Conservation (phyloP, 2,113 vertebrate species). For the Bufo bufo region DNA sequence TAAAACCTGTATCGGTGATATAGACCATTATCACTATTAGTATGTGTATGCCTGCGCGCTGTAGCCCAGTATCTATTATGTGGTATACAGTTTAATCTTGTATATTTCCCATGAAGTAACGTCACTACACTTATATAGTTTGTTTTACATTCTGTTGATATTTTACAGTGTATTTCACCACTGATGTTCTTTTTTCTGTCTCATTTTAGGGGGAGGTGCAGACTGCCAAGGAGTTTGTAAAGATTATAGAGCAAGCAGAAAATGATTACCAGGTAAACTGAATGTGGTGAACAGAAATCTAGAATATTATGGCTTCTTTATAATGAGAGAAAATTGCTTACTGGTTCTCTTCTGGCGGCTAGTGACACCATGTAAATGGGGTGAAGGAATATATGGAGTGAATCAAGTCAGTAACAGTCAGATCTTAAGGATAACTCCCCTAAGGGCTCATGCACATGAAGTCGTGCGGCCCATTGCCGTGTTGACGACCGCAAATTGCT, state of each 20-base stretch:
- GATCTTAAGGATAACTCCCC: too few species aligned
- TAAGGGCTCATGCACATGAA: too few species aligned
- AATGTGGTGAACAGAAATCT: background rate
- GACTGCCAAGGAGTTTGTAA: slow-evolving; percentile 93
- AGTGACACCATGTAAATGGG: background rate
- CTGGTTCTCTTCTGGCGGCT: background rate
- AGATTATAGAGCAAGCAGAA: slow-evolving; percentile 92
- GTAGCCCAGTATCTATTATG: too few species aligned
- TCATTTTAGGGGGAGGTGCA: slow-evolving; percentile 74
- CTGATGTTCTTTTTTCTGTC: background rate
- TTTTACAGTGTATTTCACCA: background rate
- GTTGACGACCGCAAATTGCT: too few species aligned
- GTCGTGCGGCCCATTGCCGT: too few species aligned
- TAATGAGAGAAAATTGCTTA: background rate
- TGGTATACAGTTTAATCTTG: too few species aligned
- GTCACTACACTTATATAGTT: background rate
- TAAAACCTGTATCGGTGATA: too few species aligned
- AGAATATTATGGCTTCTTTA: background rate
- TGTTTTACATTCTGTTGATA: background rate
- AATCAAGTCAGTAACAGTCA: background rate
- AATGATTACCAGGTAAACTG: slow-evolving; percentile 92
- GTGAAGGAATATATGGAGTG: background rate
- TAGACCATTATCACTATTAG: too few species aligned
- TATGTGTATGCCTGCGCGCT: too few species aligned
- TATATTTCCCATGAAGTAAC: too few species aligned